A percentile compares a stretch with the other conserved stretches of the same genome.
phyloP scores from a whole-genome alignment of 2,797 vertebrate genomes.

The Poecilia wingei region DNA sequence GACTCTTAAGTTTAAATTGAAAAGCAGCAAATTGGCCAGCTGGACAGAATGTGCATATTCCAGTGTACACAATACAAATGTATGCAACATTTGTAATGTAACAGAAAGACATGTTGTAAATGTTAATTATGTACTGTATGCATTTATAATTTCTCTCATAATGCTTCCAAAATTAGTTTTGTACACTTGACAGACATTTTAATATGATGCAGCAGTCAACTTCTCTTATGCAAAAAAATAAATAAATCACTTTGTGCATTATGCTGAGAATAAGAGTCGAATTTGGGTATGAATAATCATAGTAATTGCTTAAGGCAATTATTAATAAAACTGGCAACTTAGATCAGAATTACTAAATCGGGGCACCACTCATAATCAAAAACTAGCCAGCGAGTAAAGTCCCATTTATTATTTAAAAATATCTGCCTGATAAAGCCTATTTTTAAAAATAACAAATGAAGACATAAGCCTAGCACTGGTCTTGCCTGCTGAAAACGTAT shows the following conservation, averaged over 20 bases:
- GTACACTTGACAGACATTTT: neutral
- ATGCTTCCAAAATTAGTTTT: neutral
- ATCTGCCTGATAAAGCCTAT: too few species aligned
- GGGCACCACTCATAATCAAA: too few species aligned
- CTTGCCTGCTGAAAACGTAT: neutral
- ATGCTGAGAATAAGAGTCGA: neutral
- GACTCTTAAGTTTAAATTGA: too few species aligned
- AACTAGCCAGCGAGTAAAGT: too few species aligned
- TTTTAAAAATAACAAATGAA: too few species aligned
- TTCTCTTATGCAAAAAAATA: neutral
- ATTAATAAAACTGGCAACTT: too few species aligned
- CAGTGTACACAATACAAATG: neutral
- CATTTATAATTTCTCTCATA: neutral
- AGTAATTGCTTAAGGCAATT: too few species aligned
- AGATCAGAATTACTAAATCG: too few species aligned
- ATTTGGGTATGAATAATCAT: too few species aligned
- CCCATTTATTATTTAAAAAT: too few species aligned
- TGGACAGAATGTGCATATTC: neutral
- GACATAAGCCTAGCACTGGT: too few species aligned
- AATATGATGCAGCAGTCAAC: neutral
- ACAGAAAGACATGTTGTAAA: neutral
- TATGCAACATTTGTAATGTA: too few species aligned
- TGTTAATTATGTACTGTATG: neutral
- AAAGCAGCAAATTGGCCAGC: neutral
- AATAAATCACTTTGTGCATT: neutral